phyloP scores from a whole-genome alignment of 2,888 invertebrate species.

The Drosophila trichaetosa region DNA sequence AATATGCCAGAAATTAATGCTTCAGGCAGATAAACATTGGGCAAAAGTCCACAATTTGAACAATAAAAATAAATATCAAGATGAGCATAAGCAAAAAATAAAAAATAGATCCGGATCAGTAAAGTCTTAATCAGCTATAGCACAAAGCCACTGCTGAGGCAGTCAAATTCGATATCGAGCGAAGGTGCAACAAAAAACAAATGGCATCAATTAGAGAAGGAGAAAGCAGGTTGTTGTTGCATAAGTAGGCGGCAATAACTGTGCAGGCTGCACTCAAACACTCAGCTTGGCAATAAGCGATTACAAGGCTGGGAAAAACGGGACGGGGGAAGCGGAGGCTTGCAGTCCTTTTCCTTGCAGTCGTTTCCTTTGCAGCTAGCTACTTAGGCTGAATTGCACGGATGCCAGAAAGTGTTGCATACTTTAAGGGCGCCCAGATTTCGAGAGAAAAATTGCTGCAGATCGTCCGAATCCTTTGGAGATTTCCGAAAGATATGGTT shows the following conservation, averaged over 20 bases:
- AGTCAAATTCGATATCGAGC: neutral
- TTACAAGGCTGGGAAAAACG: neutral
- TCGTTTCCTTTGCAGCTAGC: neutral
- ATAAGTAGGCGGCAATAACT: slow-evolving; percentile 4
- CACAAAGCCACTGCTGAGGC: neutral
- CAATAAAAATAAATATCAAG: neutral
- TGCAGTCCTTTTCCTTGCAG: neutral
- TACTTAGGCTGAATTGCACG: neutral
- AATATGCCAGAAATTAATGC: neutral
- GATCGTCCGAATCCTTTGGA: neutral
- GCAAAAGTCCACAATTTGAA: too few relatives aligned
- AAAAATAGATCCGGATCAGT: neutral
- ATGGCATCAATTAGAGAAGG: neutral
- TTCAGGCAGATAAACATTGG: neutral
- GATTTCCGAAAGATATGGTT: neutral
- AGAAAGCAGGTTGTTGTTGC: slow-evolving; percentile 1
- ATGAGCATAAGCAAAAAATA: neutral
- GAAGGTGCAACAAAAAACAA: neutral
- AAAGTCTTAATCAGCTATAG: neutral
- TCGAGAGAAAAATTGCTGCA: neutral
- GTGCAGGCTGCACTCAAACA: slow-evolving; percentile 8
- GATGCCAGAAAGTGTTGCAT: neutral
- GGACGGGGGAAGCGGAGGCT: too few relatives aligned
- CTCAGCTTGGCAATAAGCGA: neutral
- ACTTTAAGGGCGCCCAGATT: neutral